Evolutionary conservation across 2,888 invertebrate genomes (phyloP).

Genomic region (Willowsia nigromaculata): DNA sequence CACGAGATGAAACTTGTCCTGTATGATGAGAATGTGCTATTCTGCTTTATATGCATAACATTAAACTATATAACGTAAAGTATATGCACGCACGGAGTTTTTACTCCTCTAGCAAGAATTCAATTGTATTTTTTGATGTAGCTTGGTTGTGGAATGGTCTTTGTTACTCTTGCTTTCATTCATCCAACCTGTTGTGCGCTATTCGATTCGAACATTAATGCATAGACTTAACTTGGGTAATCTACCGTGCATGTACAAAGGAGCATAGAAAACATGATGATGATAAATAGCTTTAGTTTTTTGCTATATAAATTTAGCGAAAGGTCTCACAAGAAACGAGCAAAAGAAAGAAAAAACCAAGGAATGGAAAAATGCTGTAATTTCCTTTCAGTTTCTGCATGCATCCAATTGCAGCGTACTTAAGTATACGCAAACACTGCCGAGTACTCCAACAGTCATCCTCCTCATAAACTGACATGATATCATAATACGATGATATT

Average conservation of each 20-base stretch:
- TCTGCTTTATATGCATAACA: conserved; percentile 25
- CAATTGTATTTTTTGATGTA: not conserved
- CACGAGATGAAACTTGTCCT: not conserved
- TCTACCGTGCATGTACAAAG: not conserved
- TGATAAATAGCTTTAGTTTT: not conserved
- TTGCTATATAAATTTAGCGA: not conserved
- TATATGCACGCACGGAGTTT: not conserved
- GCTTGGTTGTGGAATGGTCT: not conserved
- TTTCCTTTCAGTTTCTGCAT: conserved; percentile 51
- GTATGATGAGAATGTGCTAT: conserved; percentile 21
- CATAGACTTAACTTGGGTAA: too few species aligned
- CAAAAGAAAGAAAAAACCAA: not conserved
- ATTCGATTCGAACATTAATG: too few species aligned
- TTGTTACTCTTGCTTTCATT: conserved; percentile 25
- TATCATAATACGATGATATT: not conserved
- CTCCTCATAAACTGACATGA: not conserved
- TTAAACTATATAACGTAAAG: not conserved
- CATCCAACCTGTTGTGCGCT: not conserved
- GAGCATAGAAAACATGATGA: not conserved
- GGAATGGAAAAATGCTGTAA: conserved; percentile 51
- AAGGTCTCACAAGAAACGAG: conserved; percentile 26
- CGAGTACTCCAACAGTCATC: not conserved
- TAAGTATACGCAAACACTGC: too few species aligned
- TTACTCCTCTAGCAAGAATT: not conserved
- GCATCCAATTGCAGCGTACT: not conserved